Evolutionary conservation across 2,113 vertebrate genomes (phyloP).

Genomic region (Calidris pygmaea): DNA sequence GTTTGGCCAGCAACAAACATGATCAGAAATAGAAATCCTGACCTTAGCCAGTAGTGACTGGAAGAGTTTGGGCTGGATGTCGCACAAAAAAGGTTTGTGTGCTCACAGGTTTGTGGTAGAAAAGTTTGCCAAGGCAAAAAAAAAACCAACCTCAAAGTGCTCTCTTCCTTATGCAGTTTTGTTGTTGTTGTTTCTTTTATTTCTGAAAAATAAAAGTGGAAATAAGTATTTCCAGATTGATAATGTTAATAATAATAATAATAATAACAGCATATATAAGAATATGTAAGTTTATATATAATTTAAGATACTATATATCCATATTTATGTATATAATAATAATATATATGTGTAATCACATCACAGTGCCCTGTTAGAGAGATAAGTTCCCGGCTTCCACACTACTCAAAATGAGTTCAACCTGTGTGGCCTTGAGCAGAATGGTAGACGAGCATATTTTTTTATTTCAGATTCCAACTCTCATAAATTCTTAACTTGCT

Average conservation of each 20-base stretch:
- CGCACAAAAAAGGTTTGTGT: not conserved
- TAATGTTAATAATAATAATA: not conserved
- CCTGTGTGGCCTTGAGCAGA: conserved; percentile 60
- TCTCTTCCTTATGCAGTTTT: not conserved
- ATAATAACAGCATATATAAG: not conserved
- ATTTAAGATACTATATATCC: not conserved
- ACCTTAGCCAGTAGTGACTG: not conserved
- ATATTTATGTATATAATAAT: not conserved
- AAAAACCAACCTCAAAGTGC: not conserved
- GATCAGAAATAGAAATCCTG: conserved; percentile 8
- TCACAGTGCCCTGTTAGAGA: not conserved
- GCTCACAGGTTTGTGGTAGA: not conserved
- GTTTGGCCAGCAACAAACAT: not conserved
- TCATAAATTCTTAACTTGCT: conserved; percentile 54
- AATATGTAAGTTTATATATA: no score
- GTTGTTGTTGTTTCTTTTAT: not conserved
- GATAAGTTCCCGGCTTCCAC: not conserved
- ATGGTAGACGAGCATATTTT: conserved; percentile 24
- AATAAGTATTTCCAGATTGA: not conserved
- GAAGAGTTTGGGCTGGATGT: not conserved
- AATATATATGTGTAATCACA: not conserved
- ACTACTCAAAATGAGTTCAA: not conserved
- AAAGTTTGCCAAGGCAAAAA: not conserved
- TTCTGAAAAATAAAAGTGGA: not conserved
- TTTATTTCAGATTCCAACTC: conserved; percentile 39